phyloP scores from a whole-genome alignment of 2,113 vertebrate genomes.

The Micronisus gabar region DNA sequence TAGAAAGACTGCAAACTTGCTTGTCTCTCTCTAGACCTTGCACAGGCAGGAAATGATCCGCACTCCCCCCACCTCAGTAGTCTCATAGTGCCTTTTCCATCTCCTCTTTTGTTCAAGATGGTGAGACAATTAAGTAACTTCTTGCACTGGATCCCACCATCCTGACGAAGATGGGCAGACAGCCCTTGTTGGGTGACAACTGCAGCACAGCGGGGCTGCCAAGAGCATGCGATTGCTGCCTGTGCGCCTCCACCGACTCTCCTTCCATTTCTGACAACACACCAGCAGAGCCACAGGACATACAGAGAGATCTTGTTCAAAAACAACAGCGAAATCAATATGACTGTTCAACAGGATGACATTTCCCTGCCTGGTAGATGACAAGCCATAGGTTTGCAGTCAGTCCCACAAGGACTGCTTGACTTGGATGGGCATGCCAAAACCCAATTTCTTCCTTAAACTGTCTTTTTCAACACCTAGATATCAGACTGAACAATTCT shows the following conservation, averaged over 20 bases:
- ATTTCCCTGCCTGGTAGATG: not conserved
- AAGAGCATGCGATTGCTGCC: rapidly evolving
- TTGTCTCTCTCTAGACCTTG: not conserved
- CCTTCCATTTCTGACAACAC: not conserved
- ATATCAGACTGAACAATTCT: not conserved
- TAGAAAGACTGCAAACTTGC: not conserved
- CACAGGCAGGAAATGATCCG: not conserved
- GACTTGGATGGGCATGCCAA: not conserved
- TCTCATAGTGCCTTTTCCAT: not conserved
- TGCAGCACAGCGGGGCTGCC: not conserved
- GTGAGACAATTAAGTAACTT: not conserved
- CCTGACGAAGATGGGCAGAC: not conserved
- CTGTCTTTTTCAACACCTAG: not conserved
- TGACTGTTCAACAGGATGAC: not conserved
- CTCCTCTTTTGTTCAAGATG: not conserved
- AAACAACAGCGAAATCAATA: not conserved
- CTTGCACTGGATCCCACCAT: not conserved
- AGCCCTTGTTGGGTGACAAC: rapidly evolving
- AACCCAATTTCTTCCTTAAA: not conserved
- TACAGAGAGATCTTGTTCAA: not conserved
- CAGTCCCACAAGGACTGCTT: not conserved
- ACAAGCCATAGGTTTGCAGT: not conserved
- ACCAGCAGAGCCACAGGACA: not conserved
- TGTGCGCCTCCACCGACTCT: rapidly evolving
- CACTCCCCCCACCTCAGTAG: no score